These are phyloP conservation scores for Rhopalosiphum maidis DNA, from an alignment of 1,140 invertebrate genomes.

Conservation along the genomic window DNA sequence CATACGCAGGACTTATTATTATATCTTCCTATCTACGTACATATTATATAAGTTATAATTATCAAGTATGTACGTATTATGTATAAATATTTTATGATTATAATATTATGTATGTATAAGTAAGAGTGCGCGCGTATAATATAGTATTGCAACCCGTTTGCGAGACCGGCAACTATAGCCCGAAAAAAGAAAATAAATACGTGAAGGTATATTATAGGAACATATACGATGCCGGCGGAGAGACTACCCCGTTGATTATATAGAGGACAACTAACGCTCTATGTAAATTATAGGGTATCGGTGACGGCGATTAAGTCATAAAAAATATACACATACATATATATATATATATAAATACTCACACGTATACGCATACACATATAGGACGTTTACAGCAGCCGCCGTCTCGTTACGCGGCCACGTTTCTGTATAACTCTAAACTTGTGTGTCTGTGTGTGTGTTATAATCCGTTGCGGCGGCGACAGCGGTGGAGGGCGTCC, in stretches of 20 bases:
- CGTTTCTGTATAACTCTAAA: background rate
- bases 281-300: conserved; percentile 43
- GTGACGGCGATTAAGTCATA: conserved; percentile 45
- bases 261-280: background rate
- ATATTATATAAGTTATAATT: conserved; percentile 14
- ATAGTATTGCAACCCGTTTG: background rate
- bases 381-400: background rate
- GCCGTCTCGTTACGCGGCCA: conserved; percentile 1
- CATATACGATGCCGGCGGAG: background rate
- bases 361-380: background rate
- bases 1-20: background rate
- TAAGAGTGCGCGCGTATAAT: background rate
- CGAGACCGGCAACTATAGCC: background rate
- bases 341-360: background rate
- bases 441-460: background rate
- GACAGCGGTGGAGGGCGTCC: background rate
- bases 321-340: background rate
- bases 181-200: background rate
- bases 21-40: background rate
- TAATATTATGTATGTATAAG: background rate
- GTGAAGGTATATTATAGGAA: background rate
- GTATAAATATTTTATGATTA: background rate
- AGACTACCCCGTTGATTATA: conserved; percentile 36
- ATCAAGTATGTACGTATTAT: conserved; percentile 4
- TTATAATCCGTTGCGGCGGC: background rate